Conservation (phyloP, 2,888 invertebrate genomes). For the Acanthosepion esculentum region DNA sequence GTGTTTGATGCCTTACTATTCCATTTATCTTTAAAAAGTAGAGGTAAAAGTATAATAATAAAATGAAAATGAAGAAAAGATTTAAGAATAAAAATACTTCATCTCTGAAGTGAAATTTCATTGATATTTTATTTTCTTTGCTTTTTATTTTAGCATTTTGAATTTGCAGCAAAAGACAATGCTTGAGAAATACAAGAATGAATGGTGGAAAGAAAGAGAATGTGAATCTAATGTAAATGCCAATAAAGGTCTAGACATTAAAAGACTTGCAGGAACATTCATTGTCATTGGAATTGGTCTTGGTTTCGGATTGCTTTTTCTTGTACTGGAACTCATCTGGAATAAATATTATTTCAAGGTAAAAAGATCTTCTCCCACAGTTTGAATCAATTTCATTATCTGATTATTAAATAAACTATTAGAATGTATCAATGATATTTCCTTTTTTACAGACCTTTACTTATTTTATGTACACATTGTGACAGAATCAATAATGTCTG, state of each 20-base stretch:
- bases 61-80: no score
- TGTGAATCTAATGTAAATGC: constrained; percentile 48
- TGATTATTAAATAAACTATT: no score
- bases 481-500: no score
- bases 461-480: no score
- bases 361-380: not conserved
- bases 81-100: no score
- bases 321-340: constrained; percentile 76
- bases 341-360: constrained; percentile 34
- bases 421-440: no score
- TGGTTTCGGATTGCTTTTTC: constrained; percentile 76
- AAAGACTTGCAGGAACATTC: constrained; percentile 59
- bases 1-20: no score
- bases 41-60: no score
- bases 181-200: constrained; percentile 56
- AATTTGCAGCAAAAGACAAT: constrained; percentile 58
- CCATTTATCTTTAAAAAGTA: no score
- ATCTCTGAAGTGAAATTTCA: no score
- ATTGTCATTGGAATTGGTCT: constrained; percentile 59
- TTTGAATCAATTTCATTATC: not conserved
- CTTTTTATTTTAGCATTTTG: constrained; percentile 56
- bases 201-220: constrained; percentile 57
- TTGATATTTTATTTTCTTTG: not conserved
- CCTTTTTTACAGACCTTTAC: no score
- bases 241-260: constrained; percentile 56